These are phyloP conservation scores for Riparia riparia DNA, from an alignment of 2,113 vertebrate species.

Conservation along the genomic window DNA sequence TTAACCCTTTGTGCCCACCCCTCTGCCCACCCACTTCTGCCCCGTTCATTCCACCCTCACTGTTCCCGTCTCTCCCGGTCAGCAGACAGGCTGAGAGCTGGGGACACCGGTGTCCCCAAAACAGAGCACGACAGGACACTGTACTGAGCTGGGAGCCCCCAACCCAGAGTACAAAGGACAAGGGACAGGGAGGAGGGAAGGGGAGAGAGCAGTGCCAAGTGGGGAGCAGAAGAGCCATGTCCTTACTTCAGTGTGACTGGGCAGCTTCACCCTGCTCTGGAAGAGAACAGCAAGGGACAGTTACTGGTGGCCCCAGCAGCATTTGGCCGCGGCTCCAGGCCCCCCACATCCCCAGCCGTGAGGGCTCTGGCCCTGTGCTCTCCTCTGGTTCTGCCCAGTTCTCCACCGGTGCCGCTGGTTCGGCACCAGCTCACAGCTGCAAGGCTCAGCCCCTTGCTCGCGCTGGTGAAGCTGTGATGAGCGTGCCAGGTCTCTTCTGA, in stretches of 20 bases:
- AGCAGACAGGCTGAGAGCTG: background rate
- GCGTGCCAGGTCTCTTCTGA: background rate
- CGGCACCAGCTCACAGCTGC: background rate
- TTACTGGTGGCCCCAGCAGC: slow-evolving; percentile 28
- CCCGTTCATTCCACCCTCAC: background rate
- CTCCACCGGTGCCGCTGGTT: background rate
- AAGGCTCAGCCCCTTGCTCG: background rate
- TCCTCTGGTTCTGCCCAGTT: background rate
- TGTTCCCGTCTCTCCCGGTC: background rate
- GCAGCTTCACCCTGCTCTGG: slow-evolving; percentile 84
- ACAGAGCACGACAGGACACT: background rate
- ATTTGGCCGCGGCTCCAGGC: background rate
- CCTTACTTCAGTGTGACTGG: slow-evolving; percentile 86
- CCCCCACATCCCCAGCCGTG: background rate
- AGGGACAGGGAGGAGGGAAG: slow-evolving; percentile 58
- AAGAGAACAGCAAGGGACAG: slow-evolving; percentile 81
- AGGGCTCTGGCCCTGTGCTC: background rate
- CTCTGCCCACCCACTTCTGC: background rate
- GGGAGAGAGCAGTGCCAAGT: slow-evolving; percentile 63
- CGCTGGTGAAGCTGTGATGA: background rate
- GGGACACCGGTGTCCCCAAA: background rate
- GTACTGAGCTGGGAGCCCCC: background rate
- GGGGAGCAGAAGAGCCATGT: slow-evolving; percentile 71
- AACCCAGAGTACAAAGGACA: background rate
- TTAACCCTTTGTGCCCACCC: background rate